Conservation (phyloP, 2,797 vertebrate genomes). For the Bovichtus variegatus region DNA sequence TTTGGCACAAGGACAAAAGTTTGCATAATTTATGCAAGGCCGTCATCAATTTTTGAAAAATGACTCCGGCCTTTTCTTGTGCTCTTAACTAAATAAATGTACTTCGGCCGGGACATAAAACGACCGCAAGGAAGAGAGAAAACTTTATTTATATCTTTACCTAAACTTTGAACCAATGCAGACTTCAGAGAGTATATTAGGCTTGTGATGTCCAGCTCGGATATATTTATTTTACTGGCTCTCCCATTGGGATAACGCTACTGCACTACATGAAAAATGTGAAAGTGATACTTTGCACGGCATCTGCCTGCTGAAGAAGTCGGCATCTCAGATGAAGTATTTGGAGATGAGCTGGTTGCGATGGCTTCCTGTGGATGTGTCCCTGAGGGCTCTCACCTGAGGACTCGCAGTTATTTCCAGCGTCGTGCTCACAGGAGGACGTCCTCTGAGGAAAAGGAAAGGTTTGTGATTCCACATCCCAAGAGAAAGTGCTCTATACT, state of each 20-base stretch:
- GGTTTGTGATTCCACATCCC: conserved; percentile 57
- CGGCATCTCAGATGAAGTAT: conserved; percentile 56
- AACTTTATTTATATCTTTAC: conserved; percentile 84
- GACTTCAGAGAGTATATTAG: conserved; percentile 62
- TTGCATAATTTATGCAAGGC: conserved; percentile 90
- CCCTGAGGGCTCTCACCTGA: conserved; percentile 69
- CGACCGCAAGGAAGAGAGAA: conserved; percentile 67
- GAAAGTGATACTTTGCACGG: conserved; percentile 48
- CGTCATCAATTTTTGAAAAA: conserved; percentile 88
- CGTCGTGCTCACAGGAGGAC: conserved; percentile 55
- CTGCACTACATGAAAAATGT: conserved; percentile 24
- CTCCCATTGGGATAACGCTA: conserved; percentile 33
- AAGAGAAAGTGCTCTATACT: conserved; percentile 67
- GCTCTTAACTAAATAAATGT: conserved; percentile 86
- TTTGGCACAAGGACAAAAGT: conserved; percentile 89
- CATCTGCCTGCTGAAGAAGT: conserved; percentile 27
- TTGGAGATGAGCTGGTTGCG: conserved; percentile 56
- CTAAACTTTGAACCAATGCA: conserved; percentile 75
- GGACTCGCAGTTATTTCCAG: conserved; percentile 72
- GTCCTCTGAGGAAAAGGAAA: conserved; percentile 59
- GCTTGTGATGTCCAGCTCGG: conserved; percentile 52
- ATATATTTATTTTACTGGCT: conserved; percentile 57
- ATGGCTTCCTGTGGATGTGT: conserved; percentile 60
- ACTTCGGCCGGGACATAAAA: conserved; percentile 75
- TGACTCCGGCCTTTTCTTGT: conserved; percentile 77